These are phyloP conservation scores for Tamandua tetradactyla DNA, from an alignment of 2,797 vertebrate genomes.

Conservation along the genomic window DNA sequence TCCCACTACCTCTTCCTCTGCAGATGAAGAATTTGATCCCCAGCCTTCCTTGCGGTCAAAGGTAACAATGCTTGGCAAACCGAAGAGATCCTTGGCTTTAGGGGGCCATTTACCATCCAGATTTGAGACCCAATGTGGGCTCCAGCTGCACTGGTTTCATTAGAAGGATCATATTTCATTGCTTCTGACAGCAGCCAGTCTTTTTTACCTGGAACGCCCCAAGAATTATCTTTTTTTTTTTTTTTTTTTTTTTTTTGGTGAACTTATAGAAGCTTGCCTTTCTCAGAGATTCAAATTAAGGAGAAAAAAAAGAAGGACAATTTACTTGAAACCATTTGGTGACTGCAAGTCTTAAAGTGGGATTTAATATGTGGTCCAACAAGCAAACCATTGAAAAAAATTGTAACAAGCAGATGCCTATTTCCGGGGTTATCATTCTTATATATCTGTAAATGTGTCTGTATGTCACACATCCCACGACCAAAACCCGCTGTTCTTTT, in stretches of 20 bases:
- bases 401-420: constrained; percentile 81
- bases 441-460: neutral
- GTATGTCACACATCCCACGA: neutral
- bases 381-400: constrained; percentile 83
- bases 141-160: neutral
- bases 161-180: neutral
- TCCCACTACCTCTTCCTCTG: constrained; percentile 80
- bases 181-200: constrained; percentile 42
- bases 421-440: constrained; percentile 65
- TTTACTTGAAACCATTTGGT: constrained; percentile 78
- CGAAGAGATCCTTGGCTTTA: neutral
- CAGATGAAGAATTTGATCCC: constrained; percentile 86
- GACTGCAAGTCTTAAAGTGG: constrained; percentile 76
- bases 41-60: constrained; percentile 81
- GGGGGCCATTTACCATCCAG: neutral
- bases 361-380: constrained; percentile 80
- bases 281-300: constrained; percentile 3
- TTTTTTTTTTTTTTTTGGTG: neutral
- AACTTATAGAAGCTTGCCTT: constrained; percentile 66
- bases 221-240: constrained; percentile 53
- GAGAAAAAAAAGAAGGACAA: constrained; percentile 19
- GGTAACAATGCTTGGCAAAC: constrained; percentile 76
- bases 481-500: neutral
- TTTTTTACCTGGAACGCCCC: constrained; percentile 58
- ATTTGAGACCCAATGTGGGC: constrained; percentile 38